Percentiles rank a stretch among this genome's conserved stretches.
phyloP scores from a whole-genome alignment of 1,140 invertebrate species.

The Cryptotermes secundus region DNA sequence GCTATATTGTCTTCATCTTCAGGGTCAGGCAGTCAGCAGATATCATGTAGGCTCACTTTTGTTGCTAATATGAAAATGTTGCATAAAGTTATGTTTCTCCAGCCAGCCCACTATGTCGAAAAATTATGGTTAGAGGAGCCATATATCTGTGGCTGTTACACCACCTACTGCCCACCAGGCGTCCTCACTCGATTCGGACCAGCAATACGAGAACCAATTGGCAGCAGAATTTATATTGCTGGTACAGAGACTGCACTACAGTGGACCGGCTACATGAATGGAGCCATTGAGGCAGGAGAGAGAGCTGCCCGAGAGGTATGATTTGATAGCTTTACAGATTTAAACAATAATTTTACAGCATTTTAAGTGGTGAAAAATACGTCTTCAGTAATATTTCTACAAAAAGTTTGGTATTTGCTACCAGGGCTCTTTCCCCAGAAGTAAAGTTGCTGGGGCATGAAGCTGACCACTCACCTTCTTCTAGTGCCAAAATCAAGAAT shows the following conservation, averaged over 20 bases:
- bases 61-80: neutral
- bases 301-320: constrained; percentile 54
- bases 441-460: too few species aligned
- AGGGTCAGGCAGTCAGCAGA: too few species aligned
- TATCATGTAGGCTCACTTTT: too few species aligned
- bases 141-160: constrained; percentile 47
- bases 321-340: too few species aligned
- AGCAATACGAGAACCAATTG: constrained; percentile 39
- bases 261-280: constrained; percentile 59
- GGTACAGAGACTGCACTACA: constrained; percentile 57
- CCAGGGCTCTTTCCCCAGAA: too few species aligned
- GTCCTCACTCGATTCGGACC: constrained; percentile 38
- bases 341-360: too few species aligned
- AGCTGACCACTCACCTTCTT: too few species aligned
- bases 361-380: too few species aligned
- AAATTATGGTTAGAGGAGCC: constrained; percentile 47
- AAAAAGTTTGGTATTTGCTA: too few species aligned
- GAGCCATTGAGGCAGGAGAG: constrained; percentile 55
- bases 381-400: too few species aligned
- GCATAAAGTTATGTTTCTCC: neutral
- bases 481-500: too few species aligned
- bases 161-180: constrained; percentile 41
- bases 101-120: constrained; percentile 45
- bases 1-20: too few species aligned
- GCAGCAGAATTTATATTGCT: constrained; percentile 50